Base-by-base conservation (phyloP, 92 coral and sea anemone genomes). In the Zoanthus solanderi region DNA sequence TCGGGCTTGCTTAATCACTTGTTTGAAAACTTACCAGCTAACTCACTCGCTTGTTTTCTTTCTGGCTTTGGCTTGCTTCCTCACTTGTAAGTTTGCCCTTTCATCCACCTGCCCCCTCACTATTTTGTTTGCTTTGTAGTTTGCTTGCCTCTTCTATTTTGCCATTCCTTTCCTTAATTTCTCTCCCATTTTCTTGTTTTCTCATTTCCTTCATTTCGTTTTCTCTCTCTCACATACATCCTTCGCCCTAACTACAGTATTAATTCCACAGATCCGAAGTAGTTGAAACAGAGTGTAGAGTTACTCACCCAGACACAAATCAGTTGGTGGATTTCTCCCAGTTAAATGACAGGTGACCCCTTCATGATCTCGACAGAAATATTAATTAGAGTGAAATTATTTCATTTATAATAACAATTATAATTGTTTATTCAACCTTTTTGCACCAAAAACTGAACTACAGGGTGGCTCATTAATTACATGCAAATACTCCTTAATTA, bases 241-340 rank as follows among this genome's bases (percentile, higher is more conserved):
- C 23, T 9, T 50, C 42, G 2, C 5, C 8, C 18, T 17, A 46
- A 72, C 78, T 14, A n/a, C 18, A 58, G 15, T 5, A 13, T 46
- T 47, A 11, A 15, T n/a, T 13, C 32, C 30, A 0, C 45, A 81
- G 85, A 15, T 44, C 75, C 45, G 29, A 81, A 29, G 60, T 81
- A 63, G 18, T 7, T n/a, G 75, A 18, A 47, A 44, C 46, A 18
- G 23, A 81, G 6, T 81, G 85, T 53, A 66, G 66, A 81, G 85
- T 81, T 18, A 81, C 75, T 1, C 57, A 81, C 23, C 75, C 85
- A 45, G 85, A 45, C 7, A 81, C 85, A 11, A 14, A 45, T 0
- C 50, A 81, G 23, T 45, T 81, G 61, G 85, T 81, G 75, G 85
- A 81, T 47, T 81, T 81, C 45, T 81, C 85, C 10, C 75, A 28